Evolutionary conservation across 2,888 invertebrate species (phyloP).

Genomic region (Dendrolimus pini): DNA sequence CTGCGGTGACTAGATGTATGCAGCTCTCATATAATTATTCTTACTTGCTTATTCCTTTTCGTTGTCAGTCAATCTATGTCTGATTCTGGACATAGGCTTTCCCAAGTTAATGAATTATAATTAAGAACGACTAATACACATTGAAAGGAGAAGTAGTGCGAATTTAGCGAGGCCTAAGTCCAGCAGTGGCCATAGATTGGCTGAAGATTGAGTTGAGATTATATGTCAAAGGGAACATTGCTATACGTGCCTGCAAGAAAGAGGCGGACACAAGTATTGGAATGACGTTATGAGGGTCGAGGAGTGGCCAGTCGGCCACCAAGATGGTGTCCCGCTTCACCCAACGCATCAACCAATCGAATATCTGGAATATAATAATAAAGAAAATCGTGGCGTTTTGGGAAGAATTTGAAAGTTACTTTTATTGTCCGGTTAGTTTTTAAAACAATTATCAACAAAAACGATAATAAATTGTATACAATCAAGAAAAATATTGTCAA

Average conservation of each 20-base stretch:
- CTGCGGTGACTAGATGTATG: too few relatives aligned
- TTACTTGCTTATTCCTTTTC: too few relatives aligned
- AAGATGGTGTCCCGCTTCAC: conserved; percentile 86
- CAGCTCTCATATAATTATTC: background rate
- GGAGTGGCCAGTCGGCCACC: conserved; percentile 80
- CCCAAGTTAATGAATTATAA: too few relatives aligned
- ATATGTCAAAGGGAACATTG: background rate
- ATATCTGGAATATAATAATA: conserved; percentile 77
- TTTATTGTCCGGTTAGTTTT: background rate
- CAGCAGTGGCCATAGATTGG: too few relatives aligned
- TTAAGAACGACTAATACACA: too few relatives aligned
- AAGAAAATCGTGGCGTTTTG: background rate
- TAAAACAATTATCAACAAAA: background rate
- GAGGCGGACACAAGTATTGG: conserved; percentile 96
- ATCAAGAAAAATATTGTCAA: too few relatives aligned
- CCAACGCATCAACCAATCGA: conserved; percentile 98
- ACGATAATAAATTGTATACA: too few relatives aligned
- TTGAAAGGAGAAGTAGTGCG: too few relatives aligned
- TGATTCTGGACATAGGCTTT: too few relatives aligned
- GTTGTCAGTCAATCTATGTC: too few relatives aligned
- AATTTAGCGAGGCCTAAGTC: too few relatives aligned
- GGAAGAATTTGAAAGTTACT: background rate
- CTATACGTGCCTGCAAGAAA: conserved; percentile 80
- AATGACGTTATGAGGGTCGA: conserved; percentile 91
- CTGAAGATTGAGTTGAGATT: too few relatives aligned